A percentile compares a stretch with the other conserved stretches of the same genome.
Conservation (phyloP, 2,797 vertebrate genomes). For the Botia kubotai region DNA sequence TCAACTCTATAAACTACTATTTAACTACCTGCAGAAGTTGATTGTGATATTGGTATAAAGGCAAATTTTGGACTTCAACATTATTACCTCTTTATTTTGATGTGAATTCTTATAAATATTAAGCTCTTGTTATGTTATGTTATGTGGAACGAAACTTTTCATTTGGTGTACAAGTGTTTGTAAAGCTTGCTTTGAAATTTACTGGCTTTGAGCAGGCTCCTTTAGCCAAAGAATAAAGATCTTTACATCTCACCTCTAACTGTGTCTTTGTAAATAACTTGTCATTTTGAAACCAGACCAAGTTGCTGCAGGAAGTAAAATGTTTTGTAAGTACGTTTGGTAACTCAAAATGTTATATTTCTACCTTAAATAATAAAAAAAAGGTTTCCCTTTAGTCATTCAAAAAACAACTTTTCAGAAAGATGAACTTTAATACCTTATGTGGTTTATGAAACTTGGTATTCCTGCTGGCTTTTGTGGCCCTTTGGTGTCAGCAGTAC, state of each 20-base stretch:
- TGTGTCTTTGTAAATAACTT: background rate
- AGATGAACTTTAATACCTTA: no score
- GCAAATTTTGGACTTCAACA: slow-evolving; percentile 78
- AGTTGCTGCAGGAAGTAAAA: background rate
- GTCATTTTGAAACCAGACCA: slow-evolving; percentile 19
- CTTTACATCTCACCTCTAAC: slow-evolving; percentile 64
- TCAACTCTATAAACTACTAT: background rate
- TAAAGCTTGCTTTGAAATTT: slow-evolving; percentile 62
- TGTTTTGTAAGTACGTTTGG: background rate
- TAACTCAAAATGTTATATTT: no score
- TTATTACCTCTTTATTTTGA: slow-evolving; percentile 85
- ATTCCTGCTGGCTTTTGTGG: slow-evolving; percentile 67
- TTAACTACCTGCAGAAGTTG: slow-evolving; percentile 6
- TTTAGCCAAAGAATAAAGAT: slow-evolving; percentile 91
- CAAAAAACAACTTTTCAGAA: no score
- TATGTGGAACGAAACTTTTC: slow-evolving; percentile 68
- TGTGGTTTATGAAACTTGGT: no score
- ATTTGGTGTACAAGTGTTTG: slow-evolving; percentile 70
- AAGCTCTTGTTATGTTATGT: slow-evolving; percentile 58
- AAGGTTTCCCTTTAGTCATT: no score
- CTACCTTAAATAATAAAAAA: no score
- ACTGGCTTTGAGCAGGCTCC: slow-evolving; percentile 78
- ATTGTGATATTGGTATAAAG: slow-evolving; percentile 66
- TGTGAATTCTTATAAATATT: slow-evolving; percentile 39
- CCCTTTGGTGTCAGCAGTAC: background rate